phyloP scores from a whole-genome alignment of 1,140 invertebrate genomes.

The Trissolcus basalis region DNA sequence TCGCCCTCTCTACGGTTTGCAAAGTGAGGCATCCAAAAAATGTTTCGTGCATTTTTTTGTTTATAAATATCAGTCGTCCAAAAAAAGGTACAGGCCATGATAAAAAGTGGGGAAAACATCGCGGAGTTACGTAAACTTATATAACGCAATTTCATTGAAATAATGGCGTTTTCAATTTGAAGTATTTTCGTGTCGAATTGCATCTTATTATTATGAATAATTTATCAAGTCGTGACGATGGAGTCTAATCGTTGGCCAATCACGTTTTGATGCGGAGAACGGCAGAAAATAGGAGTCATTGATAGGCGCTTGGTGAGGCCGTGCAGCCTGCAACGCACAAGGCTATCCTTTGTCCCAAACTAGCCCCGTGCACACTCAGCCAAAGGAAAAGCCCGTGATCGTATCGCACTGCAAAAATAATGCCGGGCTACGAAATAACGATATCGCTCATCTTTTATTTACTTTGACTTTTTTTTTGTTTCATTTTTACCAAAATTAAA shows the following conservation, averaged over 20 bases:
- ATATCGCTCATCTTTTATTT: conserved; percentile 34
- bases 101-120: too few species aligned
- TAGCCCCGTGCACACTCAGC: conserved; percentile 51
- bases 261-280: conserved; percentile 62
- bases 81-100: too few species aligned
- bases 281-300: conserved; percentile 65
- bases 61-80: too few species aligned
- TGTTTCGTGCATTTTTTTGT: too few species aligned
- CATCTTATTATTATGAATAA: conserved; percentile 55
- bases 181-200: conserved; percentile 48
- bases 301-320: conserved; percentile 59
- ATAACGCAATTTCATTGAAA: conserved; percentile 48
- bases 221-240: conserved; percentile 49
- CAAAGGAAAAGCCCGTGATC: conserved; percentile 47
- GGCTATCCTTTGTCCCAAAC: conserved; percentile 73
- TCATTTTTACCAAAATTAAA: conserved; percentile 1
- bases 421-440: conserved; percentile 33
- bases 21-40: too few species aligned
- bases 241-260: conserved; percentile 69
- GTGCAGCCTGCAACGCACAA: conserved; percentile 56
- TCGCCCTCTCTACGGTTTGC: too few species aligned
- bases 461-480: conserved; percentile 6
- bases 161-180: conserved; percentile 49
- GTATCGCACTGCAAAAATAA: conserved; percentile 43
- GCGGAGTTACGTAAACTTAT: conserved; percentile 33